Base-by-base conservation (phyloP, 2,797 vertebrate species). In the Gymnocypris eckloni region DNA sequence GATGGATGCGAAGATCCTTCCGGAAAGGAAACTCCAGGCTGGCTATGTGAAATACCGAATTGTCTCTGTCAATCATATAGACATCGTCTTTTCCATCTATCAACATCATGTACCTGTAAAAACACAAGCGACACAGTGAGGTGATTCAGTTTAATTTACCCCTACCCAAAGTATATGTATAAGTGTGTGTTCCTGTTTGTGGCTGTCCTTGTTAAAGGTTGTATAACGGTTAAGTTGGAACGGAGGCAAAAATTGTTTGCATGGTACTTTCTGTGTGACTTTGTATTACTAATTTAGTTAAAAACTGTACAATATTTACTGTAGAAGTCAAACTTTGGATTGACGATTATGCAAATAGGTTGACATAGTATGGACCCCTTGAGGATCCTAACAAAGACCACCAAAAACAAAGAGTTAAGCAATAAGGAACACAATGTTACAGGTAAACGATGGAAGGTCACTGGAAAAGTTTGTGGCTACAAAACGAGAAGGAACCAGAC, bases 51-150 rank as follows among this genome's bases (percentile, higher is more conserved):
- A 99, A 99, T 85, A 99, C 89, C 0, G 96, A 93, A 93, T 99
- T 99, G 94, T 99, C 98, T 94, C 98, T 96, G 92, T 98, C 98
- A 85, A 99, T 91, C 98, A 99, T 99, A 94, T 95, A 96, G 54
- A 99, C 98, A 93, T 99, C 96, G 88, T 98, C 96, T 95, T 95
- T 97, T 70, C 98, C 98, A 86, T 98, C 96, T 91, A 99, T 97
- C 89, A 99, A 88, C 98, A 99, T 99, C 98, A 99, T 99, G 91
- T 99, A 99, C 92, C 98, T 99, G 93, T 20, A 90, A 92, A 86
- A 69, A 43, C 33, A 56, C 22, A 48, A 41, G n/a, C 45, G 22
- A 2, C 0, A 4, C 12, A 10, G 39, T 81, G n/a, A 86, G 75
- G 18, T 11, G 56, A 59, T 4, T 22, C 8, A n/a, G 54, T 25